Base-by-base conservation (phyloP, 2,888 invertebrate genomes). In the Diaprepes abbreviatus region DNA sequence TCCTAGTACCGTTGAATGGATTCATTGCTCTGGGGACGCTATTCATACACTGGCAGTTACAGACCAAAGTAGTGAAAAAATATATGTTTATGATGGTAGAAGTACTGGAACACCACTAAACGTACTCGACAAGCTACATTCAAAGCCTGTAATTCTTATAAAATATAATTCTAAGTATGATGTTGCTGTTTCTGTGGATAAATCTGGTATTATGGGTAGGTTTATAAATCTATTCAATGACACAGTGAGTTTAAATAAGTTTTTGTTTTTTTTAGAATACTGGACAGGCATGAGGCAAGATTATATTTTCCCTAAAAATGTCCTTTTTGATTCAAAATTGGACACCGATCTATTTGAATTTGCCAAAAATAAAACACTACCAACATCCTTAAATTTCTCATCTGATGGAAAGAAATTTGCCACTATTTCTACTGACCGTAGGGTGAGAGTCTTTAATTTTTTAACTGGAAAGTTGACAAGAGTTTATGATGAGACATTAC, bases 271-370 rank as follows among this genome's bases (percentile, higher is more conserved):
- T 79, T 83, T 96, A 52, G 98, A 99, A 83, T 98, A 97, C 82
- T 99, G 99, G 99, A 92, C 92, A 5, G 96, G 97, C 2, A 90
- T 93, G 0, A 94, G 93, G 83, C 87, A 89, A 45, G 96, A 98
- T 75, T 98, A 90, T 81, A 88, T 88, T 74, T 96, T 96, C 82
- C 98, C 98, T 0, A 93, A 90, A 79, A 88, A 88, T 71, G 91
- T 97, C 1, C 84, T 86, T 1, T 98, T 97, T 83, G 90, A 93
- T 14, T 95, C 95, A 0, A 99, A 98, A 84, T 85, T 97, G 50
- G 98, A 99, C 79, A 99, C 99, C 0, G 96, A 97, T 85, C 86
- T 99, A 57, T 99, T 93, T 84, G 97, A 97, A 80, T 97, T 98
- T 85, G 93, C 93, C 0, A 97, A 96, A 85, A 90, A 90, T 77